Conservation (phyloP, 2,888 invertebrate genomes). For the Poecilobothrus nobilitatus region DNA sequence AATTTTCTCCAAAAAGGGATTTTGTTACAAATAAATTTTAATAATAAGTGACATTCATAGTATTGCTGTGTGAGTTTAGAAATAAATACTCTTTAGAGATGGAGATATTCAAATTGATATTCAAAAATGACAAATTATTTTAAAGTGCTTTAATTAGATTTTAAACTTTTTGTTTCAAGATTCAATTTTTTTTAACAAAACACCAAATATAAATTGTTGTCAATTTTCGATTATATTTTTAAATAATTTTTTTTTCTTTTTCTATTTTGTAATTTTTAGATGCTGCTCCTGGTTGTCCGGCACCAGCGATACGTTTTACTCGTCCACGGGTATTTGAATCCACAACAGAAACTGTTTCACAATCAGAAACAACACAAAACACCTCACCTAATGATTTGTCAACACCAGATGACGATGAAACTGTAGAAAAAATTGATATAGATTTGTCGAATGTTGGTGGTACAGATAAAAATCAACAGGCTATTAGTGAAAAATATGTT, state of each 20-base stretch:
- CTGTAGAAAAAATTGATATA: slow-evolving; percentile 38
- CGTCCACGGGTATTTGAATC: slow-evolving; percentile 33
- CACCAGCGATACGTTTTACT: slow-evolving; percentile 42
- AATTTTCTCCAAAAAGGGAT: no score
- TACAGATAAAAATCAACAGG: background rate
- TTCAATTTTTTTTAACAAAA: no score
- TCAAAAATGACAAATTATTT: no score
- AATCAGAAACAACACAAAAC: slow-evolving; percentile 38
- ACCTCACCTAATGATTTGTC: slow-evolving; percentile 43
- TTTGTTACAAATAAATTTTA: no score
- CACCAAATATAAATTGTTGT: no score
- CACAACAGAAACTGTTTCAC: slow-evolving; percentile 41
- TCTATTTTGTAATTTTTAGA: slow-evolving; percentile 27
- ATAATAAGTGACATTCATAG: no score
- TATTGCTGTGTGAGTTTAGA: no score
- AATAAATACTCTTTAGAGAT: no score
- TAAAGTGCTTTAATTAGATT: no score
- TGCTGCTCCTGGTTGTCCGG: slow-evolving; percentile 42
- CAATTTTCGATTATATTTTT: no score
- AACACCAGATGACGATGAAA: slow-evolving; percentile 38
- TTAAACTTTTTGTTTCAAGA: no score
- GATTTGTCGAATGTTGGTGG: slow-evolving; percentile 26
- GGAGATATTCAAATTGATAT: no score
- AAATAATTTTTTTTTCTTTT: background rate
- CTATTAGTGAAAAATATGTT: slow-evolving; percentile 27